Percentiles rank a stretch among this genome's conserved stretches.
phyloP scores from a whole-genome alignment of 2,888 invertebrate genomes.

The Trachelus tabidus region DNA sequence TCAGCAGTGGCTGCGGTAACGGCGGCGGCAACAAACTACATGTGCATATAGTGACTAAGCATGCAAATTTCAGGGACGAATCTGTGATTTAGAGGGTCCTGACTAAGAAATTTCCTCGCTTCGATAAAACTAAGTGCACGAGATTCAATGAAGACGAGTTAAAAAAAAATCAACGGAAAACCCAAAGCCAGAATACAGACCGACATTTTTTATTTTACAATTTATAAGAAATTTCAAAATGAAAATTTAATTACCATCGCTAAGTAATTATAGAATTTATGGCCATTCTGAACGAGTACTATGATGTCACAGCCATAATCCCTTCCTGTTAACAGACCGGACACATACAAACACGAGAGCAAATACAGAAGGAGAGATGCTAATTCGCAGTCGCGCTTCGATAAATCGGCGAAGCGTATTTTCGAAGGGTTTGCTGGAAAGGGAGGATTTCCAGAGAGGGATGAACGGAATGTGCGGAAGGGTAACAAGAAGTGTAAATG shows the following conservation, averaged over 20 bases:
- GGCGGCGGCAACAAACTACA: constrained; percentile 52
- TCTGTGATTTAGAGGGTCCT: constrained; percentile 33
- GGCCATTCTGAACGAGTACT: neutral
- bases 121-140: too few relatives aligned
- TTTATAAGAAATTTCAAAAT: neutral
- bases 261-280: neutral
- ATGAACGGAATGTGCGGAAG: constrained; percentile 15
- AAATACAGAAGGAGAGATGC: constrained; percentile 28
- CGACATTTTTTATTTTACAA: too few relatives aligned
- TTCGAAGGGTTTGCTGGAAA: constrained; percentile 26
- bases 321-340: neutral
- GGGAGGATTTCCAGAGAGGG: constrained; percentile 9
- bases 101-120: neutral
- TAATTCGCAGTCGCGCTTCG: constrained; percentile 53
- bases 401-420: constrained; percentile 53
- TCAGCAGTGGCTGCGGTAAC: constrained; percentile 50
- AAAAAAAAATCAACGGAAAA: too few relatives aligned
- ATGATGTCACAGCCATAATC: neutral
- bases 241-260: neutral
- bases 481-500: constrained; percentile 48
- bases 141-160: neutral
- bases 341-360: neutral
- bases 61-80: constrained; percentile 48
- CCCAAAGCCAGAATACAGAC: too few relatives aligned
- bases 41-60: constrained; percentile 47